Conservation (phyloP, 2,797 vertebrate species). For the Trematomus bernacchii region DNA sequence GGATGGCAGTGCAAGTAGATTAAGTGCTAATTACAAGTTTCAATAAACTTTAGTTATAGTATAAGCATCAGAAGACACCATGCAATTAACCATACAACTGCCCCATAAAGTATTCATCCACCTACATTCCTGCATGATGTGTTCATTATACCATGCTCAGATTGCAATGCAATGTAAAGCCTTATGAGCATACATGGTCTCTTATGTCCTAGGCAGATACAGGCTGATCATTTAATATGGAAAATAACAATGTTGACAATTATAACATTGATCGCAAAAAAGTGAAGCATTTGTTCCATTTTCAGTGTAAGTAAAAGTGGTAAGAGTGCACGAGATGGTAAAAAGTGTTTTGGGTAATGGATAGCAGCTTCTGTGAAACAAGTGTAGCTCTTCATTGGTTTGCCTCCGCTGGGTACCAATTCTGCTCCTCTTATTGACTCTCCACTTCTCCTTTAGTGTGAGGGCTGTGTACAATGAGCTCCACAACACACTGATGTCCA, state of each 20-base stretch:
- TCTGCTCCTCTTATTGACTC: neutral
- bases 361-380: neutral
- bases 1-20: constrained; percentile 15
- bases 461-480: constrained; percentile 86
- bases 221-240: neutral
- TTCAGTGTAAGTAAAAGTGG: neutral
- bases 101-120: neutral
- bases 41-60: neutral
- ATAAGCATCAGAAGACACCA: neutral
- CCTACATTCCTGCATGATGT: neutral
- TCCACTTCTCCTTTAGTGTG: constrained; percentile 69
- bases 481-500: constrained; percentile 86
- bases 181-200: neutral
- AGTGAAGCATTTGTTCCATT: neutral
- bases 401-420: neutral
- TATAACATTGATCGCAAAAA: neutral
- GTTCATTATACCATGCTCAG: neutral
- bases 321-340: neutral
- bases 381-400: constrained; percentile 2
- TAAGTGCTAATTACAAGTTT: constrained; percentile 11
- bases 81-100: constrained; percentile 6
- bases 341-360: neutral
- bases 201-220: neutral
- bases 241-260: neutral
- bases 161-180: constrained; percentile 4